Conservation (phyloP, 2,888 invertebrate species). For the Drosophila monieri region DNA sequence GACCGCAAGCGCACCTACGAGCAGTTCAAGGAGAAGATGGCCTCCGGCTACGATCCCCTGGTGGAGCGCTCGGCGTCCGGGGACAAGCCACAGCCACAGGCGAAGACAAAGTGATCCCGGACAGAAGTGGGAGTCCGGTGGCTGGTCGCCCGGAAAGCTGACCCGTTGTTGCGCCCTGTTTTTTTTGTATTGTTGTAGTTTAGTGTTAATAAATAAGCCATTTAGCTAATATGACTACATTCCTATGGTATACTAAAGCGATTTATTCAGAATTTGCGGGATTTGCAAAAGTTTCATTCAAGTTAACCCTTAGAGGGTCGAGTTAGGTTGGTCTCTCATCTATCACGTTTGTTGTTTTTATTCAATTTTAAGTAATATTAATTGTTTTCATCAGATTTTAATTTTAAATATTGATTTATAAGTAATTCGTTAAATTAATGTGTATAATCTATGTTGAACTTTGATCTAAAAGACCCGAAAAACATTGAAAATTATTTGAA, state of each 20-base stretch:
- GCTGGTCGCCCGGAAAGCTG: not conserved
- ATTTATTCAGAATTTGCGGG: not conserved
- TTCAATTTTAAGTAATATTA: no score
- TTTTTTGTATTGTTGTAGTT: conserved; percentile 63
- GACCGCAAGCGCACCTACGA: conserved; percentile 95
- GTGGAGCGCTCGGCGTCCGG: conserved; percentile 48
- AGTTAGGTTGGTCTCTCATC: not conserved
- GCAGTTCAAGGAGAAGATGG: conserved; percentile 94
- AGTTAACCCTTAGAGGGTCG: not conserved
- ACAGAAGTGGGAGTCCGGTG: not conserved
- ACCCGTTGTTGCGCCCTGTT: conserved; percentile 21
- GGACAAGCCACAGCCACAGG: conserved; percentile 24
- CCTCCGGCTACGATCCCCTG: conserved; percentile 93
- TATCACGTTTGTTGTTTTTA: no score
- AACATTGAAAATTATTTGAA: no score
- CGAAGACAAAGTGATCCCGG: conserved; percentile 41
- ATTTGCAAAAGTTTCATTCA: not conserved
- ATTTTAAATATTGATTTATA: no score
- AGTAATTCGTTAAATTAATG: no score
- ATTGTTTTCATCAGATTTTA: no score
- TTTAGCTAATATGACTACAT: conserved; percentile 26
- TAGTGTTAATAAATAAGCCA: conserved; percentile 58
- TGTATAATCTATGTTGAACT: no score
- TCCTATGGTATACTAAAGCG: not conserved
- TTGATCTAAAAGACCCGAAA: no score